These are phyloP conservation scores for Chionodraco myersi DNA, from an alignment of 2,113 vertebrate genomes.

Conservation along the genomic window DNA sequence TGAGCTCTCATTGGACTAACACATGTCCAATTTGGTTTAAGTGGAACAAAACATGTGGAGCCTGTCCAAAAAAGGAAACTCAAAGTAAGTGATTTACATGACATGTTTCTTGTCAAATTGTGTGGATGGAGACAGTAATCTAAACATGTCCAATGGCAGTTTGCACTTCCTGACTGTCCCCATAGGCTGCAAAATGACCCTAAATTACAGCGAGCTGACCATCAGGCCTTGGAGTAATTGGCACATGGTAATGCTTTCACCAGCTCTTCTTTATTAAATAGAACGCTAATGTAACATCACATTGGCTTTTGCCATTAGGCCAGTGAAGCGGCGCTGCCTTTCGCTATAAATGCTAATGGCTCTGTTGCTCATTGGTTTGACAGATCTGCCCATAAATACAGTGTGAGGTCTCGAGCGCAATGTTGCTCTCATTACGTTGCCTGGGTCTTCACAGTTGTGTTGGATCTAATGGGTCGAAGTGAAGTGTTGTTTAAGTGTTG, in stretches of 20 bases:
- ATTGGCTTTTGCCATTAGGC: conserved; percentile 62
- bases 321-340: conserved; percentile 43
- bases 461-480: conserved; percentile 70
- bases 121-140: conserved; percentile 23
- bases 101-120: conserved; percentile 29
- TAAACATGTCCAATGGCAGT: conserved; percentile 25
- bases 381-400: conserved; percentile 65
- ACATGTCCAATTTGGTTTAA: conserved; percentile 26
- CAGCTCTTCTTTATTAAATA: conserved; percentile 64
- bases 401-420: conserved; percentile 11
- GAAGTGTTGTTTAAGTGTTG: conserved; percentile 74
- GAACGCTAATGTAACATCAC: conserved; percentile 54
- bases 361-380: conserved; percentile 62
- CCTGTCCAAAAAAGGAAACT: neutral
- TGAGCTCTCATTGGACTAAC: conserved; percentile 25
- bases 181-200: conserved; percentile 53
- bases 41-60: conserved; percentile 12
- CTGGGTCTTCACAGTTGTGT: conserved; percentile 57
- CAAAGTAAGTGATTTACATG: conserved; percentile 13
- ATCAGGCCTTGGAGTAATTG: conserved; percentile 69
- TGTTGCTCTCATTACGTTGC: conserved; percentile 67
- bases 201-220: conserved; percentile 56
- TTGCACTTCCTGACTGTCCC: conserved; percentile 48
- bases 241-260: conserved; percentile 68
- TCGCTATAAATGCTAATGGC: conserved; percentile 57